Conservation (phyloP, 2,797 vertebrate species). For the Tolypeutes matacus region DNA sequence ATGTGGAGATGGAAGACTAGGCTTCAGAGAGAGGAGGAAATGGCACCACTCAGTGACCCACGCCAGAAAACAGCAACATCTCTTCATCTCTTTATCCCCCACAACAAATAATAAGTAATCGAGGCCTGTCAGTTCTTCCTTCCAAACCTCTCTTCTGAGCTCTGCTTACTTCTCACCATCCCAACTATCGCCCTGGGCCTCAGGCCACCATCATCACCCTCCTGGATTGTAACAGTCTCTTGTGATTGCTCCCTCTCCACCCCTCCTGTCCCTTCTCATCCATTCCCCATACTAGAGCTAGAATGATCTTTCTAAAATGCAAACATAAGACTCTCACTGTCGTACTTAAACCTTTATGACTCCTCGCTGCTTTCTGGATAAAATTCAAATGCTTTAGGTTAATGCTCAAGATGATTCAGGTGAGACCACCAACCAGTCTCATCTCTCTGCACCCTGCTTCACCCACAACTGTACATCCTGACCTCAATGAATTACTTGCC, state of each 20-base stretch:
- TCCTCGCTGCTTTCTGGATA: conserved; percentile 11
- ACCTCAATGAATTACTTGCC: not conserved
- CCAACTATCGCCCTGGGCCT: not conserved
- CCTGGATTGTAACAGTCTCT: not conserved
- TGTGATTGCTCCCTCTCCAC: not conserved
- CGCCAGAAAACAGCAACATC: not conserved
- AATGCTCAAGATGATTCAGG: not conserved
- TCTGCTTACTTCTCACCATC: conserved; percentile 8
- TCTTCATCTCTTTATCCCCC: not conserved
- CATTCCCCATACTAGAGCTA: conserved; percentile 15
- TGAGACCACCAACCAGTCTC: not conserved
- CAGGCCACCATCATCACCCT: not conserved
- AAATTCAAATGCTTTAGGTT: not conserved
- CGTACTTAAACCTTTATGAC: not conserved
- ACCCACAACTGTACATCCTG: conserved; percentile 2
- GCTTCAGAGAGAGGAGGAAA: conserved; percentile 20
- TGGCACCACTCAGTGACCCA: not conserved
- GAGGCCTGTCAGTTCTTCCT: not conserved
- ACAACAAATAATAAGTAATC: not conserved
- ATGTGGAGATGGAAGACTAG: not conserved
- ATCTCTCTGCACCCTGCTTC: not conserved
- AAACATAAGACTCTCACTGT: conserved; percentile 11
- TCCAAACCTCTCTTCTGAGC: conserved; percentile 15
- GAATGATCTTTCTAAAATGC: conserved; percentile 30
- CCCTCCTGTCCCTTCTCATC: not conserved